Percentiles rank a stretch among this genome's conserved stretches.
Conservation (phyloP, 2,888 invertebrate species). For the Trissolcus japonicus region DNA sequence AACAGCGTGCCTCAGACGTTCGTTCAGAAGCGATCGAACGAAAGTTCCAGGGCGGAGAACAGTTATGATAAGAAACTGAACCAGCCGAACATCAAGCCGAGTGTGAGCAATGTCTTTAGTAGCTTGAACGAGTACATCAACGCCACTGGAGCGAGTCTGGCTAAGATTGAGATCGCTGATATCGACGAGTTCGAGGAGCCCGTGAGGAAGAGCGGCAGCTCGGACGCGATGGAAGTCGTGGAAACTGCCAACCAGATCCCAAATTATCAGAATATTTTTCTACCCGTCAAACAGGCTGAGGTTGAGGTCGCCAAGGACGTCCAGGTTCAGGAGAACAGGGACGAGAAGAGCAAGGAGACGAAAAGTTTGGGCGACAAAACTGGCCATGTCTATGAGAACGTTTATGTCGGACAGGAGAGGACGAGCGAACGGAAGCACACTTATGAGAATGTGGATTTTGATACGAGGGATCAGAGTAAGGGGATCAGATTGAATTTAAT, state of each 20-base stretch:
- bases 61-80: slow-evolving; percentile 71
- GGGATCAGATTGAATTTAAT: too few relatives aligned
- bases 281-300: slow-evolving; percentile 51
- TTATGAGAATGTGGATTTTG: slow-evolving; percentile 66
- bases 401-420: slow-evolving; percentile 54
- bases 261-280: slow-evolving; percentile 67
- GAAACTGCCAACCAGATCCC: slow-evolving; percentile 45
- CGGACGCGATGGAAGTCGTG: not conserved
- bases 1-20: slow-evolving; percentile 68
- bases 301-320: not conserved
- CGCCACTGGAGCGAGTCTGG: slow-evolving; percentile 71
- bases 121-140: slow-evolving; percentile 81
- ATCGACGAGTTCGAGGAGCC: slow-evolving; percentile 29
- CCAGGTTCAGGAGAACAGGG: not conserved
- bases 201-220: not conserved
- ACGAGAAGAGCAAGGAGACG: slow-evolving; percentile 38
- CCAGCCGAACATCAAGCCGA: slow-evolving; percentile 75
- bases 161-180: slow-evolving; percentile 54
- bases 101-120: slow-evolving; percentile 81
- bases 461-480: slow-evolving; percentile 49
- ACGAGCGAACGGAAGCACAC: slow-evolving; percentile 56
- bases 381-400: slow-evolving; percentile 68
- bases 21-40: slow-evolving; percentile 68
- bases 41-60: slow-evolving; percentile 65
- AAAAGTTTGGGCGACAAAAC: slow-evolving; percentile 58